These are phyloP conservation scores for Agrotis ipsilon DNA, from an alignment of 2,888 invertebrate species.

Conservation along the genomic window DNA sequence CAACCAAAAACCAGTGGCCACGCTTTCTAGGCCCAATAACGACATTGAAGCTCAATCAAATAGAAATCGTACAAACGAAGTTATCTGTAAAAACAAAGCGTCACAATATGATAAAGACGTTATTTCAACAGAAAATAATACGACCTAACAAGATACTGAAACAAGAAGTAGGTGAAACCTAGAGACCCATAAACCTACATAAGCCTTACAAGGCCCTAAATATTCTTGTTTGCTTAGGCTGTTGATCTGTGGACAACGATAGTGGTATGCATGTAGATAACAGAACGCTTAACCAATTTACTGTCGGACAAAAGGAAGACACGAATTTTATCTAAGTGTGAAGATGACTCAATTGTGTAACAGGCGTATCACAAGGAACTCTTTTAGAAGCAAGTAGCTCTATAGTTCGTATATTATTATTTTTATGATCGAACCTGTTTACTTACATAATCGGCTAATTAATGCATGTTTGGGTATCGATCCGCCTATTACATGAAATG, in stretches of 20 bases:
- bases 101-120: constrained; percentile 10
- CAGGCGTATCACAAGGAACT: neutral
- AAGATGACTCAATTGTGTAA: constrained; percentile 47
- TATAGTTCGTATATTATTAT: constrained; percentile 2
- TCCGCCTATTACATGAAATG: constrained; percentile 7
- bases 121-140: neutral
- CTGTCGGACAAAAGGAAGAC: constrained; percentile 52
- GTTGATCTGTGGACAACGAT: constrained; percentile 6
- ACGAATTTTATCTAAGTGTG: constrained; percentile 40
- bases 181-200: constrained; percentile 25
- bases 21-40: constrained; percentile 15
- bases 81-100: constrained; percentile 7
- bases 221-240: constrained; percentile 20
- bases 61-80: neutral
- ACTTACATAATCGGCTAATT: constrained; percentile 3
- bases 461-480: constrained; percentile 21
- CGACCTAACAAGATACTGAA: constrained; percentile 28
- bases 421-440: neutral
- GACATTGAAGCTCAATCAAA: constrained; percentile 3
- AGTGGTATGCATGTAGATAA: constrained; percentile 66
- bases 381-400: neutral
- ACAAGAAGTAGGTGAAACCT: constrained; percentile 31
- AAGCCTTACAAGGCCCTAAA: constrained; percentile 17
- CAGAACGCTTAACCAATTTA: constrained; percentile 74
- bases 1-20: constrained; percentile 7